Base-by-base conservation (phyloP, 2,797 vertebrate species). In the Pseudochirops cupreus region DNA sequence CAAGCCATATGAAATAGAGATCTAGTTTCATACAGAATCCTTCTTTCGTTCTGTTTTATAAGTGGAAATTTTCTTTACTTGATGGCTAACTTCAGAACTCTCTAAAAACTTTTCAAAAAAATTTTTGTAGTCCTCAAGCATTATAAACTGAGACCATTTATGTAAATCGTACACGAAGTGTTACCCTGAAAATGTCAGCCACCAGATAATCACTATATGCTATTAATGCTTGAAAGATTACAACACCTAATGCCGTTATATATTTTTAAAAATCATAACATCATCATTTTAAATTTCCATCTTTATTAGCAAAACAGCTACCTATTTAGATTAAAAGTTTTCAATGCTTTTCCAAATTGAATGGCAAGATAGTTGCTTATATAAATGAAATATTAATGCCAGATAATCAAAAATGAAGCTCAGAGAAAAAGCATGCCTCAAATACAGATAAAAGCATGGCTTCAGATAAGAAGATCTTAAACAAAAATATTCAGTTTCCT, bases 331-430 rank as follows among this genome's bases (percentile, higher is more conserved):
- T 90, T 93, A 24, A 54, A 52, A 94, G 93, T 82, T 92, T 94
- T 18, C 82, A 95, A 18, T 93, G 26, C 92, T 93, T 95, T 92
- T 96, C 93, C 57, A 95, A 92, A 95, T 0, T 92, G 82, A 96
- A 96, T 31, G 94, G 58, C 57, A 87, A 95, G 95, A 14, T 53
- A 91, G 92, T 94, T 96, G 91, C 90, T 94, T 91, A 92, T 89
- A 94, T 74, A 59, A 82, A 82, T 82, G 21, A 0, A 82, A 46
- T 46, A 46, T 46, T 82, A 92, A 53, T 54, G 94, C 55, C 91
- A 95, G 90, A 62, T 4, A 92, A 91, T 95, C 95, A 57, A 96
- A 97, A 98, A 93, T 0, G 57, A 97, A 93, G 18, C 39, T 92
- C 52, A 74, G 92, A 90, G 58, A 46, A 29, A 95, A 67, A 90